phyloP scores from a whole-genome alignment of 2,113 vertebrate genomes.

The Sylvilagus bachmani region DNA sequence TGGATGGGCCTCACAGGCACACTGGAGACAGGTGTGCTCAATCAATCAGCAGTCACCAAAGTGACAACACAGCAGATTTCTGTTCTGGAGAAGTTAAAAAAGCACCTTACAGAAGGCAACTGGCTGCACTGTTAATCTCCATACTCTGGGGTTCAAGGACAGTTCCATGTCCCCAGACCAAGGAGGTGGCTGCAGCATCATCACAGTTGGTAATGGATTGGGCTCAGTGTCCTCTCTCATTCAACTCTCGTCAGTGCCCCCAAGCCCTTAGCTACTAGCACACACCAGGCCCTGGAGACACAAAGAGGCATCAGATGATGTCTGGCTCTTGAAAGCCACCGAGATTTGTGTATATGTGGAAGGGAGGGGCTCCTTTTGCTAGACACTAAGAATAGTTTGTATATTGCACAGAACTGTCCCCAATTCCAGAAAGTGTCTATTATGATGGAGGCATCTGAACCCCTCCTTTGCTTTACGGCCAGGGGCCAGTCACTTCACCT shows the following conservation, averaged over 20 bases:
- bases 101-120: not conserved
- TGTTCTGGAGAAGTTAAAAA: not conserved
- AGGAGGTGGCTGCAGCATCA: too few relatives aligned
- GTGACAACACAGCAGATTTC: not conserved
- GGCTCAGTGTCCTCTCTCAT: not conserved
- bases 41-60: slow-evolving; percentile 66
- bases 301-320: not conserved
- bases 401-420: not conserved
- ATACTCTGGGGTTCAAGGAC: not conserved
- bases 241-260: not conserved
- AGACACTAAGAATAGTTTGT: not conserved
- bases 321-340: not conserved
- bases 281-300: not conserved
- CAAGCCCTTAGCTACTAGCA: not conserved
- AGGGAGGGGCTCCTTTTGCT: not conserved
- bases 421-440: not conserved
- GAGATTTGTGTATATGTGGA: not conserved
- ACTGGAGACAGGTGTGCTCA: slow-evolving; percentile 67
- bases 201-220: rapidly evolving
- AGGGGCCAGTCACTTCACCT: not conserved
- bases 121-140: not conserved
- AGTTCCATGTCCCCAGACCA: not conserved
- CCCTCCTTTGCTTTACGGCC: not conserved
- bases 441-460: not conserved
- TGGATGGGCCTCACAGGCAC: slow-evolving; percentile 38